phyloP scores from a whole-genome alignment of 2,797 vertebrate genomes.

The Steatocranus sp. region DNA sequence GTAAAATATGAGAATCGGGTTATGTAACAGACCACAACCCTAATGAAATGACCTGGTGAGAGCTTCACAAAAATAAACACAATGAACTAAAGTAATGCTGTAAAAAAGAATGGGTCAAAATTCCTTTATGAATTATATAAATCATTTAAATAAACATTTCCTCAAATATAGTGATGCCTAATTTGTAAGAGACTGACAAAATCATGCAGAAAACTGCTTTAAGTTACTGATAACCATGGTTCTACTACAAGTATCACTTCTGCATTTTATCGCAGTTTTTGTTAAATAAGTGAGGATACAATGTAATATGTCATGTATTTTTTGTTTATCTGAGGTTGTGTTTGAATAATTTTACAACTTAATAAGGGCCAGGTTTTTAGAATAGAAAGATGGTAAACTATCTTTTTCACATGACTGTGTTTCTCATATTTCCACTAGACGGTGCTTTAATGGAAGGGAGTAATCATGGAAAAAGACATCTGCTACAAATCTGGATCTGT shows the following conservation, averaged over 20 bases:
- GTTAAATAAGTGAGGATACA: not conserved
- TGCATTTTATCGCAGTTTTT: not conserved
- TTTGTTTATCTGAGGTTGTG: not conserved
- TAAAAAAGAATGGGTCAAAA: not conserved
- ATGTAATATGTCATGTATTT: not conserved
- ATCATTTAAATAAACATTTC: not conserved
- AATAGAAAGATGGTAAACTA: not conserved
- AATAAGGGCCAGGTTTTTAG: not conserved
- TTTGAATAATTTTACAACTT: not conserved
- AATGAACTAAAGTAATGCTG: not conserved
- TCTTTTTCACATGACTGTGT: not conserved
- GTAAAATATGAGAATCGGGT: not conserved
- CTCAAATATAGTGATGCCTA: not conserved
- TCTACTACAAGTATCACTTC: not conserved
- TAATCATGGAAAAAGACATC: not conserved
- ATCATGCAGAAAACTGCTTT: not conserved
- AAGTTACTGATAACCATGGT: not conserved
- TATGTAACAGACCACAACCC: not conserved
- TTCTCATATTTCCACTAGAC: not conserved
- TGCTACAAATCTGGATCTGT: not conserved
- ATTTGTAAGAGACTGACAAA: not conserved
- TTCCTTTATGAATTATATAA: not conserved
- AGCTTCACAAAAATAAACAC: not conserved
- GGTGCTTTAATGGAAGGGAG: not conserved
- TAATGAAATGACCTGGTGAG: not conserved